These are phyloP conservation scores for Platichthys stellatus DNA, from an alignment of 2,113 vertebrate species.

Conservation along the genomic window DNA sequence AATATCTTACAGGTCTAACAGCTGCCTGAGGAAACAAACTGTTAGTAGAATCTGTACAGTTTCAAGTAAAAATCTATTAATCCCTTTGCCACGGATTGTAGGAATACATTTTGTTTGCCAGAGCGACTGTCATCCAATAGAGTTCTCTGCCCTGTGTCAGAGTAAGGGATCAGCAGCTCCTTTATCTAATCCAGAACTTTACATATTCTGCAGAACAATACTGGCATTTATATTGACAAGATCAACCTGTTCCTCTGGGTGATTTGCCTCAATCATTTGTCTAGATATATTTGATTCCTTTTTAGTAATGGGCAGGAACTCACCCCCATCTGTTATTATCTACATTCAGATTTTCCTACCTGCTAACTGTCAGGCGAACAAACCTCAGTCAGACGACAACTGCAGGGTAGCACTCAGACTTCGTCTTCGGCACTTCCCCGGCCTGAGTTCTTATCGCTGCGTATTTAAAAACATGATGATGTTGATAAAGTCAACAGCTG, in stretches of 20 bases:
- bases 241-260: slow-evolving; percentile 48
- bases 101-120: slow-evolving; percentile 53
- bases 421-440: slow-evolving; percentile 61
- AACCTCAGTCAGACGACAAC: slow-evolving; percentile 42
- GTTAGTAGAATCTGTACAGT: background rate
- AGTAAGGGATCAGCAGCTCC: slow-evolving; percentile 50
- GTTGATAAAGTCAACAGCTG: slow-evolving; percentile 62
- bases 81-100: slow-evolving; percentile 50
- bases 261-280: slow-evolving; percentile 61
- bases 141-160: slow-evolving; percentile 51
- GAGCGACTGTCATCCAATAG: slow-evolving; percentile 70
- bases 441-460: slow-evolving; percentile 46
- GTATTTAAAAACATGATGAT: slow-evolving; percentile 70
- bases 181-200: slow-evolving; percentile 64
- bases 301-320: slow-evolving; percentile 72
- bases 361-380: slow-evolving; percentile 54
- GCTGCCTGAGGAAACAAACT: slow-evolving; percentile 36
- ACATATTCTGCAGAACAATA: slow-evolving; percentile 72
- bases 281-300: slow-evolving; percentile 74
- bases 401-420: slow-evolving; percentile 53
- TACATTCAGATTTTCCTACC: slow-evolving; percentile 59
- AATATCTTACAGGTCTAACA: slow-evolving; percentile 40
- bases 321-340: slow-evolving; percentile 48
- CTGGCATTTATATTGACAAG: slow-evolving; percentile 29
- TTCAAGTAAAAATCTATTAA: slow-evolving; percentile 52